These are phyloP conservation scores for Crematogaster levior DNA, from an alignment of 2,888 invertebrate genomes.

Conservation along the genomic window DNA sequence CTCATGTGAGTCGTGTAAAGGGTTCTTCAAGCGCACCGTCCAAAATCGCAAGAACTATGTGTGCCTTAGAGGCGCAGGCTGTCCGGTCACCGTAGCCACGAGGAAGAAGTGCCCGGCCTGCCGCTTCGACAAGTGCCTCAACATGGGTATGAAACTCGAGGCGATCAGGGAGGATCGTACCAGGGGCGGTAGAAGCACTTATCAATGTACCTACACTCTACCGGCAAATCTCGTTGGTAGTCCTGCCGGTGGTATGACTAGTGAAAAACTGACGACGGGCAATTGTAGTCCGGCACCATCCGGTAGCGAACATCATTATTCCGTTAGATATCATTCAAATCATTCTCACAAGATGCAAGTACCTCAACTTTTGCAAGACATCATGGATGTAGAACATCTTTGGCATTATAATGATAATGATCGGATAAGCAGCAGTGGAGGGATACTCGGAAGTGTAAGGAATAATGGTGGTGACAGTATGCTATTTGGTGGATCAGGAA, in stretches of 20 bases:
- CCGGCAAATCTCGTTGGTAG: slow-evolving; percentile 88
- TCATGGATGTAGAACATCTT: slow-evolving; percentile 98
- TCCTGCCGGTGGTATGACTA: slow-evolving; percentile 86
- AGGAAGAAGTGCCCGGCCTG: slow-evolving; percentile 99
- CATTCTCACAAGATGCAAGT: slow-evolving; percentile 84
- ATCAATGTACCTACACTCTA: slow-evolving; percentile 96
- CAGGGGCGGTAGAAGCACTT: slow-evolving; percentile 97
- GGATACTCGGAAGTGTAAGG: slow-evolving; percentile 37
- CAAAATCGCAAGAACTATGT: slow-evolving; percentile 99
- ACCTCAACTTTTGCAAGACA: slow-evolving; percentile 89
- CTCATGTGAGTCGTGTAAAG: slow-evolving; percentile 99
- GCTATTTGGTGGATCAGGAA: slow-evolving; percentile 50
- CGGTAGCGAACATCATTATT: slow-evolving; percentile 83
- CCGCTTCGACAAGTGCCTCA: slow-evolving; percentile 97
- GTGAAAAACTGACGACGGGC: slow-evolving; percentile 83
- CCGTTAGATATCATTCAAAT: slow-evolving; percentile 82
- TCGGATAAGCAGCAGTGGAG: slow-evolving; percentile 86
- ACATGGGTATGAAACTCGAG: slow-evolving; percentile 98
- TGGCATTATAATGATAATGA: slow-evolving; percentile 97
- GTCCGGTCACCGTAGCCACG: slow-evolving; percentile 96
- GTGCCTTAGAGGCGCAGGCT: slow-evolving; percentile 95
- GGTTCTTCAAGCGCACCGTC: slow-evolving; percentile 99
- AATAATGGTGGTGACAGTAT: slow-evolving; percentile 76
- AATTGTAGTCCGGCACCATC: slow-evolving; percentile 83
- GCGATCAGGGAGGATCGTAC: slow-evolving; percentile 98